Percentiles rank a stretch among this genome's conserved stretches.
Evolutionary conservation across 2,113 vertebrate species (phyloP).

Genomic region (Oreotrochilus melanogaster): DNA sequence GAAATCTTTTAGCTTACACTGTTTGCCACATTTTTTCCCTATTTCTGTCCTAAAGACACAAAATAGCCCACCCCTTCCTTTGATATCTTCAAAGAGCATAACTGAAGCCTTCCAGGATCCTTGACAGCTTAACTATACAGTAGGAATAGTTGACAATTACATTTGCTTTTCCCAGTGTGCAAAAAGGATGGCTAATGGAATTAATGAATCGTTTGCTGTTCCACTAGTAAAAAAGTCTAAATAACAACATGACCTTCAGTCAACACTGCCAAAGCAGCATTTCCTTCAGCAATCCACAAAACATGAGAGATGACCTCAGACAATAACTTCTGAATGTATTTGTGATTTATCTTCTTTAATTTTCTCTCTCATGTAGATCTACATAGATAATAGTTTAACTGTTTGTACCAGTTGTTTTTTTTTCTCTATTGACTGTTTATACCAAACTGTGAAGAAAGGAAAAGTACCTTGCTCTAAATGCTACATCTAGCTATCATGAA

Average conservation of each 20-base stretch:
- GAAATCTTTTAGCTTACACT: slow-evolving; percentile 20
- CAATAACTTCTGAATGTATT: background rate
- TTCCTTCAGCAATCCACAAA: slow-evolving; percentile 38
- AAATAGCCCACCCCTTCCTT: slow-evolving; percentile 44
- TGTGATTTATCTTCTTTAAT: slow-evolving; percentile 26
- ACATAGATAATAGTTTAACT: background rate
- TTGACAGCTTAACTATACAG: slow-evolving; percentile 65
- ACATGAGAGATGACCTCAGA: slow-evolving; percentile 10
- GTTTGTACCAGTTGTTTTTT: background rate
- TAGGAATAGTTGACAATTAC: slow-evolving; percentile 53
- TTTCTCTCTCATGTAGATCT: background rate
- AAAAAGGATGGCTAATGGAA: slow-evolving; percentile 57
- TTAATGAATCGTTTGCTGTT: slow-evolving; percentile 59
- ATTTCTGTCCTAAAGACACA: slow-evolving; percentile 40
- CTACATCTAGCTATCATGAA: background rate
- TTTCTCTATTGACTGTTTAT: background rate
- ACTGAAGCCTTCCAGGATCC: slow-evolving; percentile 53
- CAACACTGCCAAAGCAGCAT: background rate
- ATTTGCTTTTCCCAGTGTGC: slow-evolving; percentile 31
- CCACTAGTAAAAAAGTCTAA: slow-evolving; percentile 34
- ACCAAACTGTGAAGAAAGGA: background rate
- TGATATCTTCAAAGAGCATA: slow-evolving; percentile 48
- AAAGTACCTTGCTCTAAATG: background rate
- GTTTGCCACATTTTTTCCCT: background rate
- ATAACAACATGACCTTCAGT: slow-evolving; percentile 57